These are phyloP conservation scores for Drosophila austrosaltans DNA, from an alignment of 2,888 invertebrate species.

Conservation along the genomic window DNA sequence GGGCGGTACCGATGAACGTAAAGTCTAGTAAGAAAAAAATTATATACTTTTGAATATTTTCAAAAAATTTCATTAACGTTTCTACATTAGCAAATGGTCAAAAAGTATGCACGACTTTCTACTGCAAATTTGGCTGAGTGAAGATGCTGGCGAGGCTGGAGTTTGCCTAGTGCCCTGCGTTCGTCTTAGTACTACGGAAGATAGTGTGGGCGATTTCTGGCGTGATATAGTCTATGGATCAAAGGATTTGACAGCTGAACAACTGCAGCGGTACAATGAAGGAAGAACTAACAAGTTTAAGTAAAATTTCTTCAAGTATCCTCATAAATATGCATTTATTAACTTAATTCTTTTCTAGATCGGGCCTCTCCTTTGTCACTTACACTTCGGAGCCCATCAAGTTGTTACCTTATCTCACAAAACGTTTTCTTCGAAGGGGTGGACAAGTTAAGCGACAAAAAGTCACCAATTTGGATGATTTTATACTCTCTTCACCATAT, in stretches of 20 bases:
- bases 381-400: constrained; percentile 87
- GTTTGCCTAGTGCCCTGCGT: constrained; percentile 84
- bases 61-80: neutral
- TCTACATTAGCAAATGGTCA: constrained; percentile 86
- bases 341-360: constrained; percentile 80
- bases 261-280: constrained; percentile 80
- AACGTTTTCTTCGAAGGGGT: constrained; percentile 86
- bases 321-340: too few species aligned
- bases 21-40: constrained; percentile 84
- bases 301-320: constrained; percentile 34
- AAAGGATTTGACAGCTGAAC: constrained; percentile 45
- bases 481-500: constrained; percentile 82
- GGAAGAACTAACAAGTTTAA: constrained; percentile 70
- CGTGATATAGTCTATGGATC: constrained; percentile 70
- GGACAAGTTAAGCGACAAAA: constrained; percentile 85
- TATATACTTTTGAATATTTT: neutral
- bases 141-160: constrained; percentile 84
- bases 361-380: constrained; percentile 87
- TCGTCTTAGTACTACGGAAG: constrained; percentile 80
- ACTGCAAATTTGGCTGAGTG: constrained; percentile 86
- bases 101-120: constrained; percentile 86
- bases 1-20: constrained; percentile 85
- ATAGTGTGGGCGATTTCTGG: constrained; percentile 72
- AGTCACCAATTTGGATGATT: constrained; percentile 85
- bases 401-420: constrained; percentile 88